Evolutionary conservation across 2,797 vertebrate species (phyloP), one percentile per base, ranked within the genome.

Genomic region (Melanitta fusca): DNA sequence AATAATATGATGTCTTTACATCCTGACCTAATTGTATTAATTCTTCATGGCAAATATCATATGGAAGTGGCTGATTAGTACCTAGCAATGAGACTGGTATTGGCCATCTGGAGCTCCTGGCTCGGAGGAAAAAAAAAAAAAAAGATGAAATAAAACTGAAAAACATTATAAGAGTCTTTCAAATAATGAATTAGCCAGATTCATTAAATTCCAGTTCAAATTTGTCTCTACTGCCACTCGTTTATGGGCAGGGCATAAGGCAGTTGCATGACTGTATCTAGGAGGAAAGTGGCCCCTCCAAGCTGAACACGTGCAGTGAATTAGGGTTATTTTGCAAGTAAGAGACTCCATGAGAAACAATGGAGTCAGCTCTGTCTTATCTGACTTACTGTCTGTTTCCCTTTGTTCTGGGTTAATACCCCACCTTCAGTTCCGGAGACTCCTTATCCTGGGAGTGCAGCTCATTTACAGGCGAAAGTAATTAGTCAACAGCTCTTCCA

Each of bases 1-100:
- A 93, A 60, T 91, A 96, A 96, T 95, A 90, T 58, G 53, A 81
- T 82, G 91, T 88, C 94, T 96, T 96, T 97, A 92, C 95, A 93
- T 97, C 89, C 93, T 96, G 95, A 91, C 85, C 86, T 96, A 95
- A 91, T 96, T 92, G 95, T 96, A 96, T 95, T 94, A 96, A 95
- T 96, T 94, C 81, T 96, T 96, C 83, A 91, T 94, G 89, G 97
- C 84, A 89, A 94, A 96, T 96, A 94, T 96, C 91, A 85, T 90
- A 94, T 85, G 89, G 89, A 94, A 96, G 78, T 78, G 78, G 57
- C 88, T 95, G 91, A 94, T 95, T 94, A 92, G 91, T 90, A 81
- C 93, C 82, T 84, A 90, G 66, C 28, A 90, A 93, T 90, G 95
- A 89, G 72, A 95, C 72, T 80, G 61, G 70, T 75, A 83, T 60